Percentiles rank a stretch among this genome's conserved stretches.
phyloP scores from a whole-genome alignment of 2,888 invertebrate species.

The Agrilus biguttatus region DNA sequence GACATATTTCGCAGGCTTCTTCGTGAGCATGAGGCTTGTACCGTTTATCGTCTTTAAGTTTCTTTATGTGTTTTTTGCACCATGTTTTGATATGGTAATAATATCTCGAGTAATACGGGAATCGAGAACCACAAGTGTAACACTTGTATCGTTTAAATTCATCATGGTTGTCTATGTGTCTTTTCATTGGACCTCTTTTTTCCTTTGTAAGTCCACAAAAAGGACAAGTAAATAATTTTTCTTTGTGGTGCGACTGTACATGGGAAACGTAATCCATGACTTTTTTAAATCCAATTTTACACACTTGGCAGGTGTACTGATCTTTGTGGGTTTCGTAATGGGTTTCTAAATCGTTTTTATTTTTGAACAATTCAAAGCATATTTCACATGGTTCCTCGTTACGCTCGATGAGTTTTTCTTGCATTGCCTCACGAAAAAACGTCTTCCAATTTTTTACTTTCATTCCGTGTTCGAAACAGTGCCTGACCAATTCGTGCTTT shows the following conservation, averaged over 20 bases:
- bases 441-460: slow-evolving; percentile 3
- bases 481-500: slow-evolving; percentile 5
- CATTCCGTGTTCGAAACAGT: slow-evolving; percentile 3
- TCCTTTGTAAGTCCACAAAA: background rate
- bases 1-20: slow-evolving; percentile 5
- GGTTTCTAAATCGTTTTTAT: slow-evolving; percentile 11
- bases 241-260: no score
- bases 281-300: slow-evolving; percentile 13
- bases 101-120: slow-evolving; percentile 11
- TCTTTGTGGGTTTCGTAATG: slow-evolving; percentile 17
- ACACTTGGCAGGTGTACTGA: slow-evolving; percentile 16
- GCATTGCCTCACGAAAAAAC: slow-evolving; percentile 6
- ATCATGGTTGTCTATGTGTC: background rate
- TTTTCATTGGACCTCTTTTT: background rate
- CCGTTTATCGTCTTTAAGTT: background rate
- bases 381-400: slow-evolving; percentile 22
- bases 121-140: slow-evolving; percentile 19
- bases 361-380: no score
- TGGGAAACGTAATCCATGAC: no score
- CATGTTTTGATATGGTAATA: no score
- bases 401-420: slow-evolving; percentile 3
- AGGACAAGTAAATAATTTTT: slow-evolving; percentile 3
- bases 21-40: background rate
- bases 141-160: slow-evolving; percentile 17
- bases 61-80: background rate